These are phyloP conservation scores for Metridium senile DNA, from an alignment of 92 coral and sea anemone genomes.

Conservation along the genomic window DNA sequence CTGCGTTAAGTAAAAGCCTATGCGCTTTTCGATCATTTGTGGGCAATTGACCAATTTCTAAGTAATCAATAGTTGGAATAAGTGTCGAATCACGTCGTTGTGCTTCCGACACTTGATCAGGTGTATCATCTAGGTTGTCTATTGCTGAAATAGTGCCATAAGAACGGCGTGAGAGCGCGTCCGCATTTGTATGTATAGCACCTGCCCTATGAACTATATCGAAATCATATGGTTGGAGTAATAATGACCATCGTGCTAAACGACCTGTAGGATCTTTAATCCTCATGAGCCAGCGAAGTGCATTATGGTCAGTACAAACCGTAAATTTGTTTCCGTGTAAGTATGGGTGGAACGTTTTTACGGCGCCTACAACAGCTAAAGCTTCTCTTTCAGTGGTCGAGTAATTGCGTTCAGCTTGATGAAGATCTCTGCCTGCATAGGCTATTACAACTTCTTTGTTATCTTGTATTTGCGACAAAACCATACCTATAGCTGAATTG, in stretches of 20 bases:
- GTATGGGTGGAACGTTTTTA: conserved; percentile 47
- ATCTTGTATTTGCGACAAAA: conserved; percentile 39
- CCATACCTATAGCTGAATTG: conserved; percentile 39
- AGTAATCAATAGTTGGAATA: conserved; percentile 32
- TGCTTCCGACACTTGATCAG: neutral
- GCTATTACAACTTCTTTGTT: conserved; percentile 48
- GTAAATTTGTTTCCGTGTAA: conserved; percentile 37
- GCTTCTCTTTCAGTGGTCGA: conserved; percentile 58
- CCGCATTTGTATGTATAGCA: neutral
- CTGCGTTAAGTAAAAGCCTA: conserved; percentile 20
- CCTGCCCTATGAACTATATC: neutral
- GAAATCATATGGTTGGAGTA: neutral
- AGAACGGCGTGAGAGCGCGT: neutral
- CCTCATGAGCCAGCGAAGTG: neutral
- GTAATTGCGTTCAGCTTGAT: conserved; percentile 50
- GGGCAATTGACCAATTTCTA: conserved; percentile 40
- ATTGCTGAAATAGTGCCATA: neutral
- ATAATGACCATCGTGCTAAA: neutral
- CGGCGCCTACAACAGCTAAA: conserved; percentile 43
- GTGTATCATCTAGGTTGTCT: too few relatives aligned
- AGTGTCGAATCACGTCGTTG: conserved; percentile 53
- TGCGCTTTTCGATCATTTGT: conserved; percentile 20
- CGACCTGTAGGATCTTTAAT: neutral
- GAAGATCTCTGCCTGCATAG: conserved; percentile 41
- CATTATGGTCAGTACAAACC: conserved; percentile 17